Evolutionary conservation across 2,797 vertebrate genomes (phyloP), one percentile per base, ranked within the genome.

Genomic region (Enteromius anoplus): DNA sequence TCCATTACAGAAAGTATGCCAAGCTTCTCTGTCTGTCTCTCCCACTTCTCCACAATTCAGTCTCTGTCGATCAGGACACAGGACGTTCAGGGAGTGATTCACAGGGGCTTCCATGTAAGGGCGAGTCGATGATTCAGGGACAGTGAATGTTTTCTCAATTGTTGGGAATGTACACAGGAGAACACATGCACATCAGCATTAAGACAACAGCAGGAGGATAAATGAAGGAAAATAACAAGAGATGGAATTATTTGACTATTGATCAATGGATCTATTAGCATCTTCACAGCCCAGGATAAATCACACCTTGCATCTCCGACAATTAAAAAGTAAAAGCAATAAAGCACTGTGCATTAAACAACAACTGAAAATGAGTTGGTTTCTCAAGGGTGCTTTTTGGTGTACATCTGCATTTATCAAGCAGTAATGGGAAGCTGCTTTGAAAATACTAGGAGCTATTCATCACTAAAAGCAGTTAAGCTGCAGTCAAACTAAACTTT

Each of bases 21-120:
- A 84, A 82, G 75, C 68, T 3, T 42, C 49, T 76, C 64, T 78
- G 55, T 71, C 66, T 42, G 21, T 60, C 29, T 64, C 62, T 53
- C 78, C 80, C 71, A 64, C 55, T 53, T 62, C 58, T 73, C 65
- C 70, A 75, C 71, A 85, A 76, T 79, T 84, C 84, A 80, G 64
- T 81, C 37, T 42, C 23, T 60, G 19, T 78, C 4, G 9, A 10
- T 83, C 80, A 78, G 82, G 85, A 85, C 90, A 91, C 90, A 91
- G 91, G 91, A 92, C 90, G 89, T 78, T 69, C 37, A 55, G 76
- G 64, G 78, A 86, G 89, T 93, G 91, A 93, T 82, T 93, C 90
- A 91, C 83, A 49, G 82, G 66, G 32, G 34, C 21, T 86, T 82
- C 81, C 86, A 87, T 89, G 75, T 80, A 87, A 83, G 45, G 14